phyloP scores from a whole-genome alignment of 2,113 vertebrate species.

The Chloebia gouldiae region DNA sequence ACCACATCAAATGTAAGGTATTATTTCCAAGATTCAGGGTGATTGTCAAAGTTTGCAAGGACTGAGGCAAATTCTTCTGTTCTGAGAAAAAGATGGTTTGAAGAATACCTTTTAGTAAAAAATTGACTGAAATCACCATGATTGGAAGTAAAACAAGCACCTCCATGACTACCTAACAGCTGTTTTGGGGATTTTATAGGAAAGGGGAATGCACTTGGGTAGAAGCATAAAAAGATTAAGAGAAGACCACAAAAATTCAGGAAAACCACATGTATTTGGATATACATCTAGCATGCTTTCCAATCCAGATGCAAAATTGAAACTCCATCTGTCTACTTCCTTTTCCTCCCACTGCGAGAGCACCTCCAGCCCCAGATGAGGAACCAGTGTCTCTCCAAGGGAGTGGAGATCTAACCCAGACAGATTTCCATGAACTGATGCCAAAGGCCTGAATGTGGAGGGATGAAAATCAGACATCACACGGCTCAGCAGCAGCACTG shows the following conservation, averaged over 20 bases:
- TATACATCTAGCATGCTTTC: not conserved
- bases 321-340: not conserved
- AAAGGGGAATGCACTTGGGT: not conserved
- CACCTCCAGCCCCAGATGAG: not conserved
- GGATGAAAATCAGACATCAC: not conserved
- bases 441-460: not conserved
- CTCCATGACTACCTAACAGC: not conserved
- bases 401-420: not conserved
- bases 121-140: not conserved
- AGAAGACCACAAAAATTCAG: not conserved
- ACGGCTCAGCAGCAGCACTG: not conserved
- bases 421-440: not conserved
- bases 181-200: not conserved
- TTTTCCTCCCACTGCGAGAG: rapidly evolving
- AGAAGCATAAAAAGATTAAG: not conserved
- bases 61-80: not conserved
- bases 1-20: not conserved
- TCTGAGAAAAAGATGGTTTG: not conserved
- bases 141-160: not conserved
- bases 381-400: not conserved
- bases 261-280: rapidly evolving
- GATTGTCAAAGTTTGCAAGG: not conserved
- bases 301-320: not conserved
- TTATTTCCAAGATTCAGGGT: not conserved
- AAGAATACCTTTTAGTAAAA: not conserved